Evolutionary conservation across 2,888 invertebrate species (phyloP), one percentile per base, ranked within the genome.

Genomic region (Oasisia sp.): DNA sequence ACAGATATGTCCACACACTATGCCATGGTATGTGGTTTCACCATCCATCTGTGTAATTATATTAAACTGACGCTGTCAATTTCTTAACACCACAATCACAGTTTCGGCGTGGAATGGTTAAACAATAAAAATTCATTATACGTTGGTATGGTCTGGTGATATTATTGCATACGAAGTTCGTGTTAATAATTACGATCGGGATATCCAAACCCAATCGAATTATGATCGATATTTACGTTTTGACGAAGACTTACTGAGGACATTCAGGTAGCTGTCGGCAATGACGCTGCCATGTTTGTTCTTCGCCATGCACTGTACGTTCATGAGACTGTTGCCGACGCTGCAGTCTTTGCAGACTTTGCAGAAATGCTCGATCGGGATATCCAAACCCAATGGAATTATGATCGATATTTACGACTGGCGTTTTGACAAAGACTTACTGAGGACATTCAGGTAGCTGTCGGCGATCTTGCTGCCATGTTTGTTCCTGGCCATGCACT

Each of bases 311-410:
- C 91, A 91, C 32, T 56, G 44, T 32, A 94, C 92, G 27, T 93
- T 93, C 90, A 92, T 92, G 32, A 93, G 93, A 74, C 74, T 74
- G 74, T 74, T 74, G 14, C 74, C n/a, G 19, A 7, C 7, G 5
- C 12, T n/a, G 32, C 92, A 92, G 90, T 92, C 91, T 32, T 50
- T 90, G 2, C 38, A 38, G 38, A 38, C 38, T n/a, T n/a, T 38
- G 38, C 38, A 2, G 4, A 38, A 4, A 38, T n/a, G n/a, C n/a
- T n/a, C n/a, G n/a, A n/a, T 38, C 38, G 38, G 38, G 38, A 38
- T 38, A 38, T 38, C 19, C 14, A 74, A 74, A 19, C 3, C 27
- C 74, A n/a, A 7, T 74, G 0, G 3, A 74, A 74, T 19, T 7
- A 74, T 74, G 27, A 19, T 74, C 74, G 27, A n/a, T 19, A 74